A percentile compares a stretch with the other conserved stretches of the same genome.
Evolutionary conservation across 2,797 vertebrate species (phyloP).

Genomic region (Psittacula echo): DNA sequence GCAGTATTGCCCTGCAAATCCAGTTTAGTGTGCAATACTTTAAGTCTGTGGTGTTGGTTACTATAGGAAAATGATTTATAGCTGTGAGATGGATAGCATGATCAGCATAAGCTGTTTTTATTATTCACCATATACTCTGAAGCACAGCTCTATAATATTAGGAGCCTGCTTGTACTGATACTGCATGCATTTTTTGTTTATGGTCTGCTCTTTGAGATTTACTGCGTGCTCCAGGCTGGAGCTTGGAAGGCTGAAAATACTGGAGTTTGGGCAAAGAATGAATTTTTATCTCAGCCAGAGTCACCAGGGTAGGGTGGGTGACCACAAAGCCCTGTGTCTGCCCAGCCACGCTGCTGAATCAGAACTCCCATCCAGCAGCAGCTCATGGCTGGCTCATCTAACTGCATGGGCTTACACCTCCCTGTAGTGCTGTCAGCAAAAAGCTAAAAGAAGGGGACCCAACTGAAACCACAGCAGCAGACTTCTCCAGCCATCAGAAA

Average conservation of each 20-base stretch:
- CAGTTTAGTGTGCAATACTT: neutral
- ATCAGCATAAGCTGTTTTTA: neutral
- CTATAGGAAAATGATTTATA: neutral
- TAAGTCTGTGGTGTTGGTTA: neutral
- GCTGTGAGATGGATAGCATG: neutral
- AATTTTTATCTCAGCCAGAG: conserved; percentile 30
- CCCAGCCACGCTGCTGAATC: conserved; percentile 39
- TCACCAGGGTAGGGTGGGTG: conserved; percentile 9
- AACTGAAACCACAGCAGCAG: neutral
- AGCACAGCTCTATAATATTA: neutral
- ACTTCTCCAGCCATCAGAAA: conserved; percentile 18
- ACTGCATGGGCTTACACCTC: neutral
- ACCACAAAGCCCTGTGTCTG: conserved; percentile 25
- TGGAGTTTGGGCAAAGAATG: neutral
- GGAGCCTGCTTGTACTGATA: neutral
- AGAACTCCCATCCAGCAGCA: conserved; percentile 25
- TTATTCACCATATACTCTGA: neutral
- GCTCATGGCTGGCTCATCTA: neutral
- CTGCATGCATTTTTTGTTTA: conserved; percentile 13
- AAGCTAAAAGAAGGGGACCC: neutral
- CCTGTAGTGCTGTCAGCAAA: conserved; percentile 11
- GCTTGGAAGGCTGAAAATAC: neutral
- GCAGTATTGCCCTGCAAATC: neutral
- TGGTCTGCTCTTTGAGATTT: neutral
- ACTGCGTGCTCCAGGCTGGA: neutral